Evolutionary conservation across 2,113 vertebrate species (phyloP).

Genomic region (Rhabdornis inornatus): DNA sequence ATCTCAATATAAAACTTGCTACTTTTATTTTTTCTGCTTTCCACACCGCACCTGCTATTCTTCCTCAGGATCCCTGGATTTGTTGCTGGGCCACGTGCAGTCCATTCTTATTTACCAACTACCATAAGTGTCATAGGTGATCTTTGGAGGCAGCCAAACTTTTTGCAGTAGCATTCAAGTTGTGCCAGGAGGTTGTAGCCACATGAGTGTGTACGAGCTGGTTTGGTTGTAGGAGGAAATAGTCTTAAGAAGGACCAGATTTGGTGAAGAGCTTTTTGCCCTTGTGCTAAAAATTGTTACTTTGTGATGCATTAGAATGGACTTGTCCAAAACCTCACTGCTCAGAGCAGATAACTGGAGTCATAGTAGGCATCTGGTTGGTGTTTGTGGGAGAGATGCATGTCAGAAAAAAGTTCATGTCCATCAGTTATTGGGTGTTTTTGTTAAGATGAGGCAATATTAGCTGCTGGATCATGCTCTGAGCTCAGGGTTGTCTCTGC

Average conservation of each 20-base stretch:
- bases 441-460: neutral
- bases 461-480: neutral
- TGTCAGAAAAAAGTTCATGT: neutral
- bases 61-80: neutral
- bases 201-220: neutral
- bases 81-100: neutral
- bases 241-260: neutral
- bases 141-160: neutral
- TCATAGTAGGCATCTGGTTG: fast-evolving
- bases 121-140: fast-evolving
- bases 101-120: neutral
- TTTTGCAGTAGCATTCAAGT: neutral
- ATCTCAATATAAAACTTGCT: neutral
- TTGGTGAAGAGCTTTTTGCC: neutral
- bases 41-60: neutral
- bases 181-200: neutral
- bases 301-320: fast-evolving
- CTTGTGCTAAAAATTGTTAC: neutral
- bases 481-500: neutral
- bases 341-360: neutral
- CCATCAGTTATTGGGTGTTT: neutral
- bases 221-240: neutral
- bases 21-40: neutral
- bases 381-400: neutral
- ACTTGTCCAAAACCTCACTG: neutral